Evolutionary conservation across 2,888 invertebrate species (phyloP).

Genomic region (Catocala nupta): DNA sequence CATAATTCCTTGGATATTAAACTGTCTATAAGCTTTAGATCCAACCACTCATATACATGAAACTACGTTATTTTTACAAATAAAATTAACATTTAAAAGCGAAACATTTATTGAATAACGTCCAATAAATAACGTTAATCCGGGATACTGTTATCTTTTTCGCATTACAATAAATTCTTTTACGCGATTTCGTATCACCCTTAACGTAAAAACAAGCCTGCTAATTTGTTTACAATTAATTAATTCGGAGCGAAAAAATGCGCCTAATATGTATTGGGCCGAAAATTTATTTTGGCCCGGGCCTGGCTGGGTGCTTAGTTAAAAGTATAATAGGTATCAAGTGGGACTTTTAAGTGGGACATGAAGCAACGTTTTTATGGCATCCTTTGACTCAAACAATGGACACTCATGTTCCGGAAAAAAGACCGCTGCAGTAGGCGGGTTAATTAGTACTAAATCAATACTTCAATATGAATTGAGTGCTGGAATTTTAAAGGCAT

Average conservation of each 20-base stretch:
- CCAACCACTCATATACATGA: not conserved
- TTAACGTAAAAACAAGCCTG: conserved; percentile 50
- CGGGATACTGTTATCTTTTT: conserved; percentile 47
- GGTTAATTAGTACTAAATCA: conserved; percentile 66
- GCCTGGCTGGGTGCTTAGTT: conserved; percentile 64
- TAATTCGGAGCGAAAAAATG: conserved; percentile 55
- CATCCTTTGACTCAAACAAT: conserved; percentile 63
- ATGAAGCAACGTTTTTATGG: conserved; percentile 66
- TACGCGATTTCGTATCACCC: conserved; percentile 30
- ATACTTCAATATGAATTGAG: conserved; percentile 41
- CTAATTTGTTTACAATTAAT: conserved; percentile 71
- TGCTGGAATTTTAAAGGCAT: conserved; percentile 19
- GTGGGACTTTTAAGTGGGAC: conserved; percentile 70
- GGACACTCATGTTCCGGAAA: conserved; percentile 53
- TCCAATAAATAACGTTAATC: conserved; percentile 43
- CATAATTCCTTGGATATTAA: conserved; percentile 2
- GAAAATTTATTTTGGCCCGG: conserved; percentile 64
- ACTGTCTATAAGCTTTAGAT: not conserved
- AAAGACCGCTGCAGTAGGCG: conserved; percentile 44
- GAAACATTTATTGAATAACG: conserved; percentile 19
- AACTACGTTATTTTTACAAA: conserved; percentile 15
- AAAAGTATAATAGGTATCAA: conserved; percentile 80
- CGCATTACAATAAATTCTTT: conserved; percentile 45
- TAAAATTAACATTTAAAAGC: conserved; percentile 22
- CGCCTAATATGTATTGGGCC: conserved; percentile 57